phyloP scores from a whole-genome alignment of 2,888 invertebrate genomes.

The Hanleya hanleyi region DNA sequence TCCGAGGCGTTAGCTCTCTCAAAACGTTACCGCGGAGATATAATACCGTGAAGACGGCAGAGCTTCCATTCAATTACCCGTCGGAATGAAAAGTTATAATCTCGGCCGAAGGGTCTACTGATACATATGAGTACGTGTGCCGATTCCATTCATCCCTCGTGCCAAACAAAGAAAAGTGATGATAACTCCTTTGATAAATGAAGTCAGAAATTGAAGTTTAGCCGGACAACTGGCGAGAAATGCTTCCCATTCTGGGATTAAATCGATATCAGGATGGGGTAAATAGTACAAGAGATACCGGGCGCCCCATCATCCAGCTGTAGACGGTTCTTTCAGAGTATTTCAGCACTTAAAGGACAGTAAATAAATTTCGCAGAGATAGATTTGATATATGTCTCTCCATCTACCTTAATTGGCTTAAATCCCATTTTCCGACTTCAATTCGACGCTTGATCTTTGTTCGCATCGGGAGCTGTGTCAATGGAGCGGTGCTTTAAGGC shows the following conservation, averaged over 20 bases:
- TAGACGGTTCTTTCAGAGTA: background rate
- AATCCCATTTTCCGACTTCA: background rate
- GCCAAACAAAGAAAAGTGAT: background rate
- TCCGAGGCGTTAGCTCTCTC: background rate
- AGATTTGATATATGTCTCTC: background rate
- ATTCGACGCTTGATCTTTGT: background rate
- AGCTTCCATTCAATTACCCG: background rate
- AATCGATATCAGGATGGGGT: background rate
- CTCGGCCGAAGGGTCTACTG: background rate
- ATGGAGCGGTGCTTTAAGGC: background rate
- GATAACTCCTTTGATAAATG: slow-evolving; percentile 8
- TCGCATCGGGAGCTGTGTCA: background rate
- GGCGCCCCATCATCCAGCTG: background rate
- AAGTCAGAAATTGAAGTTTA: slow-evolving; percentile 7
- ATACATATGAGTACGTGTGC: background rate
- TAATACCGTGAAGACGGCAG: background rate
- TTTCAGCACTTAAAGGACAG: background rate
- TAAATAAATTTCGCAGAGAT: slow-evolving; percentile 1
- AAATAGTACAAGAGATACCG: background rate
- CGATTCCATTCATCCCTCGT: background rate
- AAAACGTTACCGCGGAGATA: background rate
- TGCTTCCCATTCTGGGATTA: background rate
- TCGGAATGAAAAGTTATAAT: background rate
- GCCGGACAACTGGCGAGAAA: slow-evolving; percentile 2
- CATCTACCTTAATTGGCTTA: slow-evolving; percentile 6